Evolutionary conservation across 2,888 invertebrate species (phyloP), one percentile per base, ranked within the genome.

Genomic region (Acanthacorydalis orientalis): DNA sequence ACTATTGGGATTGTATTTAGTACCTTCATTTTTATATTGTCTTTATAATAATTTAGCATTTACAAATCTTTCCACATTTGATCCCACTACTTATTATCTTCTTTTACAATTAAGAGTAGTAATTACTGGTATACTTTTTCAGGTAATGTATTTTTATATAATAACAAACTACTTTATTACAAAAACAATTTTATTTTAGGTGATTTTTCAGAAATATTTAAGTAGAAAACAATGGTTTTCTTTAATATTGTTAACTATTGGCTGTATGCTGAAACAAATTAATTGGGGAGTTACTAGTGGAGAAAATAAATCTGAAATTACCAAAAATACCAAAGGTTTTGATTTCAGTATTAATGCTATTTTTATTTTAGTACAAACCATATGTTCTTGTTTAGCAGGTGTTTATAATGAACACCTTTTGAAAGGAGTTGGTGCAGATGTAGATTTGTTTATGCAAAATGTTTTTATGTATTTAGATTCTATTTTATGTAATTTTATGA

Each of bases 391-490:
- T 56, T 68, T 92, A 50, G 95, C 95, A 1, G 95, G 95, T 7
- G 95, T 95, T 3, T 96, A 93, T 64, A 95, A 93, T 62, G 95
- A 96, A 62, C 91, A 88, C 65, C 70, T 96, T 46, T 69, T 96
- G 4, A 95, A 95, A 69, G 83, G 82, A 31, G 78, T 81, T 56
- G 89, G 89, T 14, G 77, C 80, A 2, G 79, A 83, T 53, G 83
- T 91, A 0, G 85, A 91, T 60, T 85, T 95, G 57, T 90, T 88
- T 67, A 68, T 93, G 53, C 95, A 95, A 67, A 96, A 95, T 64
- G 79, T 91, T 7, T 95, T 90, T 59, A 92, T 95, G 90, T 95
- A 95, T 63, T 61, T 90, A 31, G 90, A 95, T 64, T 93, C 93
- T 4, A 90, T 95, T 52, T 59, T 91, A n/a, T 92, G 91, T 62